Percentiles rank a stretch among this genome's conserved stretches.
Conservation (phyloP, 2,888 invertebrate species). For the Sepiola atlantica region DNA sequence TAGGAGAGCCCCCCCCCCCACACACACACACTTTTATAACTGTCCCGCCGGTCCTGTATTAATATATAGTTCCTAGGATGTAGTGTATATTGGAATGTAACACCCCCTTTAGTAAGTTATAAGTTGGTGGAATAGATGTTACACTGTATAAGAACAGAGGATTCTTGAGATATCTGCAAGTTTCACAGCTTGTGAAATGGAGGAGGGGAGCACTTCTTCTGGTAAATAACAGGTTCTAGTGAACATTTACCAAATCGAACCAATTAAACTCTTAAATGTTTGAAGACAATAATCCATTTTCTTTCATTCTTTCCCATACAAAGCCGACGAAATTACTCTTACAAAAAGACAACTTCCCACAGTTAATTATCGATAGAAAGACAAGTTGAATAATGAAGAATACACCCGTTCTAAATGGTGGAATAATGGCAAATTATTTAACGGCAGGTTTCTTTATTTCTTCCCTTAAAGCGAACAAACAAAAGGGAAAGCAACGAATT, state of each 20-base stretch:
- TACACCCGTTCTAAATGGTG: neutral
- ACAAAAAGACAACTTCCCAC: neutral
- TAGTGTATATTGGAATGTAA: too few species aligned
- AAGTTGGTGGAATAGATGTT: too few species aligned
- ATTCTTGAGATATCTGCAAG: neutral
- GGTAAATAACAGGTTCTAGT: neutral
- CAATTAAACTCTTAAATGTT: neutral
- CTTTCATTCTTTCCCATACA: neutral
- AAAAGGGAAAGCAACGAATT: neutral
- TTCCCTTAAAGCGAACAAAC: neutral
- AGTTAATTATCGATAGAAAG: neutral
- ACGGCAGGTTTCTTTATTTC: neutral
- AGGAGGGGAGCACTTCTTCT: neutral
- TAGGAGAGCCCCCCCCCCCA: too few species aligned
- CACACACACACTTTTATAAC: too few species aligned
- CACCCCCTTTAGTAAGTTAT: too few species aligned
- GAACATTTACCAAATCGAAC: neutral
- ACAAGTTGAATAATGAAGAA: neutral
- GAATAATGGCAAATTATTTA: neutral
- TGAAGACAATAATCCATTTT: slow-evolving; percentile 6
- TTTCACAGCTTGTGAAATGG: neutral
- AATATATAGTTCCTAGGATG: too few species aligned
- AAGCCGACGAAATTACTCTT: neutral
- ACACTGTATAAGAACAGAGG: neutral
- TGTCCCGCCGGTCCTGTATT: too few species aligned